A percentile compares a stretch with the other conserved stretches of the same genome.
These are phyloP conservation scores for Andricus curvator DNA, from an alignment of 2,888 invertebrate species.

Conservation along the genomic window DNA sequence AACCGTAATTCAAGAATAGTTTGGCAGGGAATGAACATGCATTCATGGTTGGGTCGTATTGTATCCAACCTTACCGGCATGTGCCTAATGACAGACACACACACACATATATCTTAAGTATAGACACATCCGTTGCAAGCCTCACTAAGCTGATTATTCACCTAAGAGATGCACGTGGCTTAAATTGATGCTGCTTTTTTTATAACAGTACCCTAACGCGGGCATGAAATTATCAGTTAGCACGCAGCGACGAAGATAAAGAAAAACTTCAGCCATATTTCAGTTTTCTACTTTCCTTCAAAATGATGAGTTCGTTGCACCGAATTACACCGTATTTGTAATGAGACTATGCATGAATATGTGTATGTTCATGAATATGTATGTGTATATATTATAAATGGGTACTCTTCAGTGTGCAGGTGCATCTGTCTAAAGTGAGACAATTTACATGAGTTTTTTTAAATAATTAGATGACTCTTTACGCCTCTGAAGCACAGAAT, in stretches of 20 bases:
- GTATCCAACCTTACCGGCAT: constrained; percentile 53
- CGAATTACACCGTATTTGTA: background rate
- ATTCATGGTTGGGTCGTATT: constrained; percentile 50
- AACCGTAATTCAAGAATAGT: constrained; percentile 16
- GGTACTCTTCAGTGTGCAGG: background rate
- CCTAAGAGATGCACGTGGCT: constrained; percentile 76
- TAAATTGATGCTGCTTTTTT: constrained; percentile 71
- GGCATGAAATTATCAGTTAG: constrained; percentile 37
- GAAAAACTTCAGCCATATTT: constrained; percentile 18
- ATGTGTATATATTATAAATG: background rate
- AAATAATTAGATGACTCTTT: background rate
- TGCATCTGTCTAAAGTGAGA: background rate
- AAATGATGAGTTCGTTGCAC: constrained; percentile 37
- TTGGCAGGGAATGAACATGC: constrained; percentile 42
- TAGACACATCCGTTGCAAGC: constrained; percentile 65
- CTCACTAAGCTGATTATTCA: constrained; percentile 77
- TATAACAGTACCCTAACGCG: constrained; percentile 29
- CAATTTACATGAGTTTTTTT: background rate
- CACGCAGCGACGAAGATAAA: constrained; percentile 15
- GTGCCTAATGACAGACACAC: constrained; percentile 55
- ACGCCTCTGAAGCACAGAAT: background rate
- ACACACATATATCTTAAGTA: constrained; percentile 49
- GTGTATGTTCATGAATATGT: background rate
- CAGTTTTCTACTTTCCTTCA: constrained; percentile 20
- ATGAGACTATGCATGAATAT: background rate